Evolutionary conservation across 2,113 vertebrate species (phyloP).

Genomic region (Peromyscus californicus): DNA sequence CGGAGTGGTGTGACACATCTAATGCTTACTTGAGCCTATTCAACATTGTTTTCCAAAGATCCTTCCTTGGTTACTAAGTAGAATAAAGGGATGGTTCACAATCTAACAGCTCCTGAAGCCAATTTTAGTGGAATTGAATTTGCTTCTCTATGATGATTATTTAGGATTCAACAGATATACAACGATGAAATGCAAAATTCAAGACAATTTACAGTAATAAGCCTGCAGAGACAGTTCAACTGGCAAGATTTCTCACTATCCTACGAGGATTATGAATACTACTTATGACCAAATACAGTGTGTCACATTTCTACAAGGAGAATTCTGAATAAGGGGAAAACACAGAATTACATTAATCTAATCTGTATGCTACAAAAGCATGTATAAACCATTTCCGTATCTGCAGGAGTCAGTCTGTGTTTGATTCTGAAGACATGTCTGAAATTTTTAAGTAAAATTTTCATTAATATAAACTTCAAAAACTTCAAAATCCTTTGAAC

Average conservation of each 20-base stretch:
- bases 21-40: neutral
- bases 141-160: constrained; percentile 31
- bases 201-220: constrained; percentile 60
- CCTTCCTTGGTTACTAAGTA: neutral
- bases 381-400: constrained; percentile 77
- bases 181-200: constrained; percentile 48
- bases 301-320: neutral
- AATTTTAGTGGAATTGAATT: constrained; percentile 15
- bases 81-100: neutral
- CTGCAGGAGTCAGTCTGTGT: constrained; percentile 27
- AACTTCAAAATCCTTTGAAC: neutral
- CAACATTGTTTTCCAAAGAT: neutral
- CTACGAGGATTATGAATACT: neutral
- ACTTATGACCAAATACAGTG: constrained; percentile 12
- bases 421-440: constrained; percentile 72
- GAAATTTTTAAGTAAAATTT: constrained; percentile 68
- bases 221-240: constrained; percentile 20
- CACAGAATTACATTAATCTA: constrained; percentile 70
- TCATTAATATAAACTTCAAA: constrained; percentile 70
- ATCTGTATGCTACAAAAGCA: constrained; percentile 66
- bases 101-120: neutral
- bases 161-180: neutral
- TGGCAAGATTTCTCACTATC: constrained; percentile 53
- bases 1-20: accelerated
- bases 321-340: constrained; percentile 27